A percentile compares a stretch with the other conserved stretches of the same genome.
phyloP scores from a whole-genome alignment of 2,113 vertebrate genomes.

The Sinocyclocheilus maitianheensis region DNA sequence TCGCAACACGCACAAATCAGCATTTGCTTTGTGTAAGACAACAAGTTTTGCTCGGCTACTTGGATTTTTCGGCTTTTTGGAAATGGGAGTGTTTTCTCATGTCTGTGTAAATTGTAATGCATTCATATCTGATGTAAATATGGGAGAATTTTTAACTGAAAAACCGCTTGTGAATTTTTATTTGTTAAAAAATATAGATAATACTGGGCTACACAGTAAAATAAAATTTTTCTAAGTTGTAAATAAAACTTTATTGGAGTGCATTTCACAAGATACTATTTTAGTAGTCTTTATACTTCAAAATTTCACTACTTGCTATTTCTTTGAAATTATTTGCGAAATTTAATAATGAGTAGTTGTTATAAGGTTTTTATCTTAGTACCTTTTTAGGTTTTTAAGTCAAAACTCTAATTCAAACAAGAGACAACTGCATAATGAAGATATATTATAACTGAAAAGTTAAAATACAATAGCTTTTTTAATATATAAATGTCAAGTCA shows the following conservation, averaged over 20 bases:
- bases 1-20: conserved; percentile 60
- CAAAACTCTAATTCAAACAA: not conserved
- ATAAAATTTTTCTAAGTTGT: no score
- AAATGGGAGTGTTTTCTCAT: no score
- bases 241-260: no score
- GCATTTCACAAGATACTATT: no score
- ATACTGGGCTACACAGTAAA: not conserved
- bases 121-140: not conserved
- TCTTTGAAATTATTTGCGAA: no score
- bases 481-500: not conserved
- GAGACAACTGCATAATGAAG: not conserved
- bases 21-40: conserved; percentile 38
- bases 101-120: not conserved
- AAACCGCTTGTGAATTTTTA: no score
- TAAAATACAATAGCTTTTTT: not conserved
- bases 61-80: not conserved
- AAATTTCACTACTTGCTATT: no score
- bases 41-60: not conserved
- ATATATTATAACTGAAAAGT: not conserved
- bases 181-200: not conserved
- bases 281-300: no score
- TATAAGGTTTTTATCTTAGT: not conserved
- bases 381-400: not conserved
- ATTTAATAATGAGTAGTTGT: not conserved
- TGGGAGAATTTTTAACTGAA: not conserved